These are phyloP conservation scores for Drosophila buzzatii DNA, from an alignment of 2,888 invertebrate genomes.

Conservation along the genomic window DNA sequence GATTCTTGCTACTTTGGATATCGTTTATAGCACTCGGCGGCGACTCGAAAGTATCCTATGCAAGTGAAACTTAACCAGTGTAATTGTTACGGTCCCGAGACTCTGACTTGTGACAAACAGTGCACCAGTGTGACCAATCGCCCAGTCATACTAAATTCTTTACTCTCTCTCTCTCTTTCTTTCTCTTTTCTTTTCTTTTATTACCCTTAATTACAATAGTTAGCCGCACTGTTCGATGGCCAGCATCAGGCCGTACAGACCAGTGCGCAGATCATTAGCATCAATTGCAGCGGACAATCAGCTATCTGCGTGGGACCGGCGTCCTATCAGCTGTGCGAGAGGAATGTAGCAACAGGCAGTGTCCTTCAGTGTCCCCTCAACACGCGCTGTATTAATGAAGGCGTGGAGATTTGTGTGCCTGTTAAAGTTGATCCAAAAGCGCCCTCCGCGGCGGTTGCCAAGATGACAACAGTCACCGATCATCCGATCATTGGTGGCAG, in stretches of 20 bases:
- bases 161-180: conserved; percentile 7
- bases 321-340: conserved; percentile 72
- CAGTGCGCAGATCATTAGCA: conserved; percentile 52
- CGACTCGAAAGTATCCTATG: conserved; percentile 68
- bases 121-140: conserved; percentile 35
- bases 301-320: conserved; percentile 82
- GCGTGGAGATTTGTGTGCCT: conserved; percentile 77
- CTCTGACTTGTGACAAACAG: conserved; percentile 51
- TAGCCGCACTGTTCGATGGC: conserved; percentile 69
- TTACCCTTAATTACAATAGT: conserved; percentile 56
- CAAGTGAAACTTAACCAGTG: conserved; percentile 73
- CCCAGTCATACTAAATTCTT: conserved; percentile 30
- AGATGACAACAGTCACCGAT: conserved; percentile 66
- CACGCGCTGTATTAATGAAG: conserved; percentile 81
- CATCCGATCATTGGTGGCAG: conserved; percentile 34
- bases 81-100: conserved; percentile 50
- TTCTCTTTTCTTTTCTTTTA: neutral
- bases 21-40: conserved; percentile 64
- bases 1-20: conserved; percentile 77
- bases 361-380: conserved; percentile 66
- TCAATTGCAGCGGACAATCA: conserved; percentile 77
- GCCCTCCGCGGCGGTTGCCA: conserved; percentile 49
- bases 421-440: conserved; percentile 54
- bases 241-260: conserved; percentile 46
- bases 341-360: conserved; percentile 61